Evolutionary conservation across 2,888 invertebrate genomes (phyloP).

Genomic region (Unio delphinus): DNA sequence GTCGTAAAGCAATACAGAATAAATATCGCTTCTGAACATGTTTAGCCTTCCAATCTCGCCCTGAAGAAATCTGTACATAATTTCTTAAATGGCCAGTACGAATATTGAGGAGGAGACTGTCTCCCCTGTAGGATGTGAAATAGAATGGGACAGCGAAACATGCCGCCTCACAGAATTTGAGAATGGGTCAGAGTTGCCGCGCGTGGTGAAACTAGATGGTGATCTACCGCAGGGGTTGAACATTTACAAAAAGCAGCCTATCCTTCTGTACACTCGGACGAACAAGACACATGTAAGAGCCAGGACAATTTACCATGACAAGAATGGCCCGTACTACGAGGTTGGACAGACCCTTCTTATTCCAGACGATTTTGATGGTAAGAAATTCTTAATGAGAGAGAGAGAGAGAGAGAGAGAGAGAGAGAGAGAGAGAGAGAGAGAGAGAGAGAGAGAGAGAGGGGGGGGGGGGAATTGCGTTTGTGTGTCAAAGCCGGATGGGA

Average conservation of each 20-base stretch:
- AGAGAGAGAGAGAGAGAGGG: not conserved
- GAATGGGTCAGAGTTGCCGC: constrained; percentile 19
- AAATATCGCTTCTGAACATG: no score
- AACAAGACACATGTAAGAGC: constrained; percentile 45
- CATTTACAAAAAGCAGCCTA: constrained; percentile 49
- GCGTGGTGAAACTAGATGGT: constrained; percentile 15
- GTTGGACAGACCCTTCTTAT: constrained; percentile 59
- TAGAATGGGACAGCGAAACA: constrained; percentile 20
- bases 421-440: constrained; percentile 5
- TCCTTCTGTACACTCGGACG: constrained; percentile 37
- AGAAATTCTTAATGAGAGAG: not conserved
- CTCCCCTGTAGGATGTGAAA: not conserved
- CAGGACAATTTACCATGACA: constrained; percentile 56
- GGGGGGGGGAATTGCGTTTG: no score
- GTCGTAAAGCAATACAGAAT: no score
- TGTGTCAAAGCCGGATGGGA: not conserved
- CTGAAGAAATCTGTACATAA: no score
- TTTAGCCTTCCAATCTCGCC: no score
- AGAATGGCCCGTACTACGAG: constrained; percentile 54
- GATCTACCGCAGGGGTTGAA: constrained; percentile 43
- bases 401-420: not conserved
- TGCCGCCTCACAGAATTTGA: constrained; percentile 12
- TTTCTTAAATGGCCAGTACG: no score
- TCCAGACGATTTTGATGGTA: constrained; percentile 51
- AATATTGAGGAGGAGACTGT: no score